These are phyloP conservation scores for Pollenia amentaria DNA, from an alignment of 2,888 invertebrate species.

Conservation along the genomic window DNA sequence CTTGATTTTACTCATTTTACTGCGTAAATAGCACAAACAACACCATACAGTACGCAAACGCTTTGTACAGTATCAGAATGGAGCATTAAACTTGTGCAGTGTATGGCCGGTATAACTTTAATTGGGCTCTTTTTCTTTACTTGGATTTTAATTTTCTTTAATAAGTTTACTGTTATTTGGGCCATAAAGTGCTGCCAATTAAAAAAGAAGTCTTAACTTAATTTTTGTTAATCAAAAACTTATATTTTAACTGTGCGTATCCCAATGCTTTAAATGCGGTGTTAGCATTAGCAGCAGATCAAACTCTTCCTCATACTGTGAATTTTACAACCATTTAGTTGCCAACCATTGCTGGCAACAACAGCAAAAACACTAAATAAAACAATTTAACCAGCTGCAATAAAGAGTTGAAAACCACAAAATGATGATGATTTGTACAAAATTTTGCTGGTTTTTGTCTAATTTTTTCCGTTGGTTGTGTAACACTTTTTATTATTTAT, in stretches of 20 bases:
- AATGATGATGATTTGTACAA: slow-evolving; percentile 52
- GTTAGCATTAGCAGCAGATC: background rate
- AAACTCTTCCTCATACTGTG: slow-evolving; percentile 11
- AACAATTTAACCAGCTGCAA: slow-evolving; percentile 53
- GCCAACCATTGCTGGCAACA: background rate
- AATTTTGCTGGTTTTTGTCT: slow-evolving; percentile 21
- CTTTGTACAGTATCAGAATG: too few species aligned
- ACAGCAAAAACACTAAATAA: background rate
- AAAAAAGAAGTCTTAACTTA: slow-evolving; percentile 3
- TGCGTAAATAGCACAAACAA: too few species aligned
- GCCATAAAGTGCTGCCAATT: slow-evolving; percentile 22
- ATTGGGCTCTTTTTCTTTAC: background rate
- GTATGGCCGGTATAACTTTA: too few species aligned
- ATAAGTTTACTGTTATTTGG: background rate
- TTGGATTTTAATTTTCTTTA: background rate
- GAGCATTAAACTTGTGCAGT: too few species aligned
- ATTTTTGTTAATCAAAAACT: background rate
- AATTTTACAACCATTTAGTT: background rate
- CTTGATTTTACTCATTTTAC: too few species aligned
- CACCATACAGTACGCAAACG: too few species aligned
- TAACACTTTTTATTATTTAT: slow-evolving; percentile 56
- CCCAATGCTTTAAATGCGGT: background rate
- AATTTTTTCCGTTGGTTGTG: slow-evolving; percentile 47
- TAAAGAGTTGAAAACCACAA: slow-evolving; percentile 49
- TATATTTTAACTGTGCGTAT: slow-evolving; percentile 15